Conservation (phyloP, 2,797 vertebrate genomes). For the Cichlasoma orientale region DNA sequence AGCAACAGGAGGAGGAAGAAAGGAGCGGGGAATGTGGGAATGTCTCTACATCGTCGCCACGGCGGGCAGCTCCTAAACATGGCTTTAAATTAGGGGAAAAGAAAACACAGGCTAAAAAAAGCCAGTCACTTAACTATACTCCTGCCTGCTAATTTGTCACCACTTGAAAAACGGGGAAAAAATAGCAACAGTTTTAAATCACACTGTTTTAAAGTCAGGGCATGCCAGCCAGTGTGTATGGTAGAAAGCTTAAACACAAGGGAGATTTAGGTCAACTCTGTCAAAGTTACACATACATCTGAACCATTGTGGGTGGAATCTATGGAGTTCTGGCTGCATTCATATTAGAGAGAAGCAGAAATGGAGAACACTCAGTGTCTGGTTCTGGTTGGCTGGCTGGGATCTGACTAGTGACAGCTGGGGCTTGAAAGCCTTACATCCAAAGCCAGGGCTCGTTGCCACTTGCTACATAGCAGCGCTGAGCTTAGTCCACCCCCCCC, state of each 20-base stretch:
- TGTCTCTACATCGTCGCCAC: slow-evolving; percentile 68
- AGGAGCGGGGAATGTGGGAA: slow-evolving; percentile 71
- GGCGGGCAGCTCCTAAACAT: slow-evolving; percentile 72
- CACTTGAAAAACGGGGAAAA: slow-evolving; percentile 72
- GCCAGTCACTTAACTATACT: slow-evolving; percentile 63
- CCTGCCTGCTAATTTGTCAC: slow-evolving; percentile 79
- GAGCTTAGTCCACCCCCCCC: slow-evolving; percentile 53
- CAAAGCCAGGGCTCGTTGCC: slow-evolving; percentile 74
- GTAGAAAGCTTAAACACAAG: slow-evolving; percentile 68
- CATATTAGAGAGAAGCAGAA: slow-evolving; percentile 73
- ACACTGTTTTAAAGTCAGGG: slow-evolving; percentile 55
- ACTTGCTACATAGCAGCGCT: slow-evolving; percentile 70
- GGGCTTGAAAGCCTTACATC: slow-evolving; percentile 73
- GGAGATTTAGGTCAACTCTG: slow-evolving; percentile 67
- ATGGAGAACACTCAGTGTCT: slow-evolving; percentile 67
- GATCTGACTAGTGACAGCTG: slow-evolving; percentile 78
- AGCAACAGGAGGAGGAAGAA: slow-evolving; percentile 65
- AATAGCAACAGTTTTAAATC: slow-evolving; percentile 74
- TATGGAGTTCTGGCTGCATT: slow-evolving; percentile 58
- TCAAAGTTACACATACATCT: slow-evolving; percentile 66
- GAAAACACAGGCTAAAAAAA: slow-evolving; percentile 78
- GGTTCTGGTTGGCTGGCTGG: slow-evolving; percentile 65
- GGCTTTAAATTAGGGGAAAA: slow-evolving; percentile 80
- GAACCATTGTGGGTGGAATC: slow-evolving; percentile 65
- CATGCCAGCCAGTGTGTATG: slow-evolving; percentile 62